Conservation (phyloP, 2,888 invertebrate genomes). For the Caenorhabditis sp. region DNA sequence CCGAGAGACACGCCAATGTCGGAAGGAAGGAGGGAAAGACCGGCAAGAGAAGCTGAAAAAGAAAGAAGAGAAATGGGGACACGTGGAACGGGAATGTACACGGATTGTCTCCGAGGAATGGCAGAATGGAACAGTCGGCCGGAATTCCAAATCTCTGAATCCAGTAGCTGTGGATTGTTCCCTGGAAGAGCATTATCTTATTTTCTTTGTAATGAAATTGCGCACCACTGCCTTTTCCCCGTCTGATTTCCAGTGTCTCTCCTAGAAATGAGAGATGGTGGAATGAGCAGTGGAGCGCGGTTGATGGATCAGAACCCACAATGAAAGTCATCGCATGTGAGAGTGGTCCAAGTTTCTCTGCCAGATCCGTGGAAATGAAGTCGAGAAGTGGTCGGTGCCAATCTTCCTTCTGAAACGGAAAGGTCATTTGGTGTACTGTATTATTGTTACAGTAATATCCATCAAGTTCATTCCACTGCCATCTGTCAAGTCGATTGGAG, state of each 20-base stretch:
- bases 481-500: constrained; percentile 93
- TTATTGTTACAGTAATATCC: constrained; percentile 88
- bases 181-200: no score
- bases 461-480: constrained; percentile 97
- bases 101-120: constrained; percentile 97
- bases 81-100: no score
- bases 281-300: no score
- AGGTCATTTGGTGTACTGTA: no score
- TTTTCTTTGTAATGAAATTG: no score
- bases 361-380: constrained; percentile 89
- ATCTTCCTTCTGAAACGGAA: constrained; percentile 77
- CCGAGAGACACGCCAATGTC: constrained; percentile 89
- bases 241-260: no score
- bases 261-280: no score
- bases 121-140: constrained; percentile 89
- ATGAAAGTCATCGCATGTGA: constrained; percentile 14
- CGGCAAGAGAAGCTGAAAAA: constrained; percentile 85
- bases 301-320: no score
- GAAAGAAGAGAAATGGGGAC: no score
- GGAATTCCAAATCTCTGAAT: constrained; percentile 92
- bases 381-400: constrained; percentile 62
- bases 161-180: constrained; percentile 89
- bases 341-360: constrained; percentile 87
- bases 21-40: constrained; percentile 89
- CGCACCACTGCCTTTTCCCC: no score